These are phyloP conservation scores for Zeus faber DNA, from an alignment of 2,113 vertebrate genomes.

Conservation along the genomic window DNA sequence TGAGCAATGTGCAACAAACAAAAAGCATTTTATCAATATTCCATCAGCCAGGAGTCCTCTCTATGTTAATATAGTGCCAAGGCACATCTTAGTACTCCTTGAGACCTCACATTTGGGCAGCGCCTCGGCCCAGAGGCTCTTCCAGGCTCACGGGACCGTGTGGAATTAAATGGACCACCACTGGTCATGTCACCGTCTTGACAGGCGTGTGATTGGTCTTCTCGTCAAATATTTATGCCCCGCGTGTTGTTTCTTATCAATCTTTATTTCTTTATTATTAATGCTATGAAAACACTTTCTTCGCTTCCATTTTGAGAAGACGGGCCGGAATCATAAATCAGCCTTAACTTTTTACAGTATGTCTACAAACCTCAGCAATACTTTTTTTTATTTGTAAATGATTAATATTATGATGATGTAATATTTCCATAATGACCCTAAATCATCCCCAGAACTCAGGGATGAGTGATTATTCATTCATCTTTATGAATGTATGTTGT, in stretches of 20 bases:
- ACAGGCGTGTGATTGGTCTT: slow-evolving; percentile 24
- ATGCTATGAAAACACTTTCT: not conserved
- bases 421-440: no score
- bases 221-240: not conserved
- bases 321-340: no score
- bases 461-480: no score
- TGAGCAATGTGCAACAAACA: slow-evolving; percentile 64
- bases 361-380: no score
- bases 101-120: slow-evolving; percentile 43
- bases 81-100: slow-evolving; percentile 31
- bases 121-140: slow-evolving; percentile 18
- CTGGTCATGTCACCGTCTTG: slow-evolving; percentile 30
- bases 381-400: no score
- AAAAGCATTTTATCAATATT: slow-evolving; percentile 77
- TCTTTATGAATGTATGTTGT: no score
- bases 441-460: no score
- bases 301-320: no score
- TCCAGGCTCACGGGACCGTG: slow-evolving; percentile 32
- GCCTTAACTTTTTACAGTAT: no score
- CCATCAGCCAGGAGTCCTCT: slow-evolving; percentile 61
- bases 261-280: not conserved
- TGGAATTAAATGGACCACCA: slow-evolving; percentile 42
- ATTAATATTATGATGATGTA: no score
- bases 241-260: not conserved
- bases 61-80: slow-evolving; percentile 58